phyloP scores from a whole-genome alignment of 2,797 vertebrate genomes.

The Pseudocheirus occidentalis region DNA sequence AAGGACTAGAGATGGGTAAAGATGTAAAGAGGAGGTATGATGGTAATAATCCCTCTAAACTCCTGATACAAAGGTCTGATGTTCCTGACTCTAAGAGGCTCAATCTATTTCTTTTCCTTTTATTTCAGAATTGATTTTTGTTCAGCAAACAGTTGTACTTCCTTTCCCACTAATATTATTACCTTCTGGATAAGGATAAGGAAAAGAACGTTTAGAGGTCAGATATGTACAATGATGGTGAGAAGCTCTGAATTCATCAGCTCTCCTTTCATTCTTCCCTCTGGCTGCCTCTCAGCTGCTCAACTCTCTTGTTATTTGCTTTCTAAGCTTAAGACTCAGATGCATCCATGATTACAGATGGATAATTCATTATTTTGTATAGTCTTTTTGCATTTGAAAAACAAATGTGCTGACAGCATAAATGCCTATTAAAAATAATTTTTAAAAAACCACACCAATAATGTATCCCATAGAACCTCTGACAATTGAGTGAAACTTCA shows the following conservation, averaged over 20 bases:
- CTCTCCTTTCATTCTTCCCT: not conserved
- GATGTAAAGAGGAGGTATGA: not conserved
- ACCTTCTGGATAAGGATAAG: not conserved
- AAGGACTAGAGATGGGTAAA: not conserved
- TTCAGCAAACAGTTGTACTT: not conserved
- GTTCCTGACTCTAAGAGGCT: not conserved
- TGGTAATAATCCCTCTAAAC: not conserved
- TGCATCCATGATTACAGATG: not conserved
- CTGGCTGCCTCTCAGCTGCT: not conserved
- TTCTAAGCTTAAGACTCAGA: conserved; percentile 3
- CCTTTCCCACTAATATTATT: not conserved
- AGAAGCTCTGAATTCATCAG: not conserved
- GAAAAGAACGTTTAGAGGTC: not conserved
- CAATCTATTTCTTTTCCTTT: not conserved
- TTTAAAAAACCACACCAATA: not conserved
- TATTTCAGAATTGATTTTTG: conserved; percentile 11
- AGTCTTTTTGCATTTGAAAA: not conserved
- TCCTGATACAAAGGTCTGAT: not conserved
- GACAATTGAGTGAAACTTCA: not conserved
- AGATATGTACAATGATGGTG: not conserved
- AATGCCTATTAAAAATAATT: not conserved
- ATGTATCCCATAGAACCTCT: not conserved
- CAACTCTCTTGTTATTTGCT: not conserved
- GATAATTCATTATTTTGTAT: not conserved
- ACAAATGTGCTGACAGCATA: not conserved